Evolutionary conservation across 1,140 invertebrate genomes (phyloP).

Genomic region (Hirudo medicinalis): DNA sequence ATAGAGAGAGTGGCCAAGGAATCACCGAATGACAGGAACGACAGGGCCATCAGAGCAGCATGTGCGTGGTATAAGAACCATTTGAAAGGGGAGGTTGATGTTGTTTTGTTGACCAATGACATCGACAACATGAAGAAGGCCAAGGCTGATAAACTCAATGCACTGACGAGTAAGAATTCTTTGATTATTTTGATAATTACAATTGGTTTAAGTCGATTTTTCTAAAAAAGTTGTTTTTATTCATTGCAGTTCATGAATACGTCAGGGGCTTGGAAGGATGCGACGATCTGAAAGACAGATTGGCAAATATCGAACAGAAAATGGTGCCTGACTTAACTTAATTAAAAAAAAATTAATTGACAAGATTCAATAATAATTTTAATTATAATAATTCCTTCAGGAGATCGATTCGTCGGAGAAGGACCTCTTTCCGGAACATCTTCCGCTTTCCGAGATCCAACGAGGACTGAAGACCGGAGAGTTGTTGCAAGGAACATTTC

Average conservation of each 20-base stretch:
- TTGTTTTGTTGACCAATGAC: constrained; percentile 77
- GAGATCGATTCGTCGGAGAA: constrained; percentile 42
- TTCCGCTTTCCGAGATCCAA: constrained; percentile 59
- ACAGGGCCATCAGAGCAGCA: constrained; percentile 68
- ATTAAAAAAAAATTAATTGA: too few relatives aligned
- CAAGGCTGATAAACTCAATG: constrained; percentile 51
- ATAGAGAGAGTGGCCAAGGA: constrained; percentile 66
- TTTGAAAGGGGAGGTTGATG: constrained; percentile 45
- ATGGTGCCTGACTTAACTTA: constrained; percentile 24
- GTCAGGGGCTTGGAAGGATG: constrained; percentile 52
- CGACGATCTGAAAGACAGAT: constrained; percentile 62
- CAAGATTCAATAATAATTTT: too few relatives aligned
- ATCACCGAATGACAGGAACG: constrained; percentile 77
- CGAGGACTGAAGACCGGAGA: constrained; percentile 64
- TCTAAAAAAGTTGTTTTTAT: constrained; percentile 15
- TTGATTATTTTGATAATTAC: not conserved
- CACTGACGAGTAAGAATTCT: constrained; percentile 51
- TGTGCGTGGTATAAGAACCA: constrained; percentile 65
- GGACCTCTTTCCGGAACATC: constrained; percentile 63
- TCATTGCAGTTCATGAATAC: constrained; percentile 54
- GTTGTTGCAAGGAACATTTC: constrained; percentile 61
- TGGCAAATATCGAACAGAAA: constrained; percentile 40
- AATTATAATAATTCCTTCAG: not conserved
- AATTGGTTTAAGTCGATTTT: not conserved
- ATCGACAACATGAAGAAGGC: constrained; percentile 61